Percentiles rank a stretch among this genome's conserved stretches.
phyloP scores from a whole-genome alignment of 2,797 vertebrate species.

The Micrastur ruficollis region DNA sequence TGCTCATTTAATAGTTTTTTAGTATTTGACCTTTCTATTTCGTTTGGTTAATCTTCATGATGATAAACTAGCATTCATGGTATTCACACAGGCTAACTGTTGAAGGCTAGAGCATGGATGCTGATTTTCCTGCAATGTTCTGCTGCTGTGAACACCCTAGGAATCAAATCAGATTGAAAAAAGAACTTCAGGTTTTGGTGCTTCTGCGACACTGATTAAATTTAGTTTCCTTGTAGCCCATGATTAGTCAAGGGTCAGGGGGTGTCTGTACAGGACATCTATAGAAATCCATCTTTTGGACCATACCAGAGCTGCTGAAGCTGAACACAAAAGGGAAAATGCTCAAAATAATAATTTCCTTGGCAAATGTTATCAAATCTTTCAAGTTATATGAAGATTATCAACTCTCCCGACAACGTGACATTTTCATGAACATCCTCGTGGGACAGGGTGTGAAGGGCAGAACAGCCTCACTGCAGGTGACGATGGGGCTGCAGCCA shows the following conservation, averaged over 20 bases:
- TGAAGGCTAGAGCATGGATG: neutral
- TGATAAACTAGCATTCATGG: conserved; percentile 57
- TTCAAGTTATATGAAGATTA: conserved; percentile 41
- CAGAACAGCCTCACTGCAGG: neutral
- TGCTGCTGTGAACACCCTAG: neutral
- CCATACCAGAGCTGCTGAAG: neutral
- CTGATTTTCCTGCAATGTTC: neutral
- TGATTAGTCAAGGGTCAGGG: neutral
- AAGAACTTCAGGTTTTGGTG: neutral
- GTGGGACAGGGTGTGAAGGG: neutral
- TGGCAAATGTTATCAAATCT: conserved; percentile 11
- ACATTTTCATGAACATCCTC: neutral
- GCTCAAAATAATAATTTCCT: neutral
- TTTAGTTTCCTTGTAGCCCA: neutral
- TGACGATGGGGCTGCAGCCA: neutral
- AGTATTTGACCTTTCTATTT: conserved; percentile 66
- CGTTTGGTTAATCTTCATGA: conserved; percentile 56
- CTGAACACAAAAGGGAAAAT: neutral
- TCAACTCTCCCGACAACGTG: neutral
- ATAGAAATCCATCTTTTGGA: neutral
- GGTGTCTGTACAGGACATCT: neutral
- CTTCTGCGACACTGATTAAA: neutral
- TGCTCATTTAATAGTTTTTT: conserved; percentile 66
- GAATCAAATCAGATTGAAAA: neutral
- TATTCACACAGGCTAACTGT: conserved; percentile 24